phyloP scores from a whole-genome alignment of 2,113 vertebrate species.

The Bufo gargarizans region DNA sequence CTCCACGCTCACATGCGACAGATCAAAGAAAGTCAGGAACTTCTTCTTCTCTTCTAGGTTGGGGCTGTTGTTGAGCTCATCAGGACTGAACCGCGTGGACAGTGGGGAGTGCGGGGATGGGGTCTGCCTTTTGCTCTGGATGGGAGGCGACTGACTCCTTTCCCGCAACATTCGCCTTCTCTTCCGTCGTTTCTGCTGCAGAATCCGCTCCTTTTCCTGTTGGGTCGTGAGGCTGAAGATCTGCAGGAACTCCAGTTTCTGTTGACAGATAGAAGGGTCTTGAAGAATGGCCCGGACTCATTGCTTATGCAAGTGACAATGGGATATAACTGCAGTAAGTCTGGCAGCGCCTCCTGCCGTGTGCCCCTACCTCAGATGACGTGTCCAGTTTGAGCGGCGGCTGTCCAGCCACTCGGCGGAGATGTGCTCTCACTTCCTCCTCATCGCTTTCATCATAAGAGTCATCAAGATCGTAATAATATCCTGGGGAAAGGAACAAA shows the following conservation, averaged over 20 bases:
- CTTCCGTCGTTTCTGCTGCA: constrained; percentile 91
- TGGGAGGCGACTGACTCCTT: constrained; percentile 87
- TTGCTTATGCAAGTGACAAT: not conserved
- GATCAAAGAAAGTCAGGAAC: constrained; percentile 94
- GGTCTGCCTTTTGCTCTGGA: constrained; percentile 84
- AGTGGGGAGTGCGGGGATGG: constrained; percentile 77
- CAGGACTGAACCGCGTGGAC: constrained; percentile 91
- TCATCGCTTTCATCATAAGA: constrained; percentile 97
- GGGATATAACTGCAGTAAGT: not conserved
- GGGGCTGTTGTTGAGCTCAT: constrained; percentile 93
- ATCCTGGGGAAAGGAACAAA: constrained; percentile 74
- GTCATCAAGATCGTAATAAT: constrained; percentile 97
- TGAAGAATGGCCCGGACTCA: not conserved
- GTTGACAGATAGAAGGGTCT: constrained; percentile 1
- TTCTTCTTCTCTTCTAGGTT: constrained; percentile 96
- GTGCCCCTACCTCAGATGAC: constrained; percentile 83
- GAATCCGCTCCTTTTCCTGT: constrained; percentile 85
- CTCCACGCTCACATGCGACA: constrained; percentile 89
- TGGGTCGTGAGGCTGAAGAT: constrained; percentile 90
- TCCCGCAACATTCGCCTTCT: constrained; percentile 92
- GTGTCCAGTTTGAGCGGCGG: constrained; percentile 94
- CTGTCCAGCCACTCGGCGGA: constrained; percentile 91
- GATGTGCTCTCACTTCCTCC: constrained; percentile 94
- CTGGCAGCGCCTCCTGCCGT: not conserved
- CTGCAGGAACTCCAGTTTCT: constrained; percentile 96